phyloP scores from a whole-genome alignment of 1,140 invertebrate genomes.

The Maconellicoccus hirsutus region DNA sequence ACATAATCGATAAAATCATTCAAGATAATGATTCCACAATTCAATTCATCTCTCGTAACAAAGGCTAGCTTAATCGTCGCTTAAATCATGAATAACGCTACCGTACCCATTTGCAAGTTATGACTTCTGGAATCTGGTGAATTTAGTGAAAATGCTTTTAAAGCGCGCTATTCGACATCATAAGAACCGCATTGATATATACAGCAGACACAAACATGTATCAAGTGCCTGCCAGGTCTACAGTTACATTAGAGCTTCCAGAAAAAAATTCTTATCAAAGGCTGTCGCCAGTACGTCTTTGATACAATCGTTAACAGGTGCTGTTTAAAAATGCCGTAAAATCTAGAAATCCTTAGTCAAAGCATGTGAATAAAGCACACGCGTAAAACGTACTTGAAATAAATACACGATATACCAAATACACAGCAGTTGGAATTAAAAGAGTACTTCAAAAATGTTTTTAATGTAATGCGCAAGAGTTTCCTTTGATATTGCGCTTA shows the following conservation, averaged over 20 bases:
- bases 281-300: neutral
- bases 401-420: neutral
- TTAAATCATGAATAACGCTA: no score
- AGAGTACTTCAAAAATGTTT: neutral
- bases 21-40: no score
- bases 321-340: neutral
- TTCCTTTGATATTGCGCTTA: conserved; percentile 9
- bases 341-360: neutral
- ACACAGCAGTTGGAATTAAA: neutral
- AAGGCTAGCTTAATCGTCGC: no score
- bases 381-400: neutral
- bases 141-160: no score
- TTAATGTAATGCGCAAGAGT: neutral
- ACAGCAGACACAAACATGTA: neutral
- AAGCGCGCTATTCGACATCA: no score
- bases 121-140: no score
- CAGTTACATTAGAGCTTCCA: neutral
- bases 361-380: neutral
- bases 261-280: neutral
- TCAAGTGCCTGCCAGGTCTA: neutral
- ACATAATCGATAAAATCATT: no score
- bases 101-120: no score
- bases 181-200: neutral
- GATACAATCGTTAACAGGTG: neutral
- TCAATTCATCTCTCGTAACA: no score